A percentile compares a stretch with the other conserved stretches of the same genome.
Evolutionary conservation across 2,888 invertebrate genomes (phyloP).

Genomic region (Fragum sueziense): DNA sequence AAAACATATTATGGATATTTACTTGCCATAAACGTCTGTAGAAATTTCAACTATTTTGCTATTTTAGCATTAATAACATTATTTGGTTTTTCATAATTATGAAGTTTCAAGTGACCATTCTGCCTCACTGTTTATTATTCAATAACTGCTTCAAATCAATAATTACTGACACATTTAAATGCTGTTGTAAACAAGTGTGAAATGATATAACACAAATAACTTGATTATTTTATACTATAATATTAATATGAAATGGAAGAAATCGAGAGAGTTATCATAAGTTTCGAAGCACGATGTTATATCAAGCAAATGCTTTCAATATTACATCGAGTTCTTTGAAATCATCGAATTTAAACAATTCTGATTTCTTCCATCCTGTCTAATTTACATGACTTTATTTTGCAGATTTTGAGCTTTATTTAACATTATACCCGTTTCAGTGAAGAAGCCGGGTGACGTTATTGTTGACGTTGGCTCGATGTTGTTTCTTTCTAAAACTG

Average conservation of each 20-base stretch:
- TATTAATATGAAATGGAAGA: too few species aligned
- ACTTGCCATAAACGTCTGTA: too few species aligned
- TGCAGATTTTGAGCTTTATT: conserved; percentile 22
- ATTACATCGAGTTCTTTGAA: too few species aligned
- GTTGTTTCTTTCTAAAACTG: conserved; percentile 2
- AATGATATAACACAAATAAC: conserved; percentile 15
- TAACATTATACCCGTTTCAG: conserved; percentile 6
- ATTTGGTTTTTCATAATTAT: background rate
- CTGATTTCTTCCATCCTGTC: too few species aligned
- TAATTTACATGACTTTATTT: conserved; percentile 16
- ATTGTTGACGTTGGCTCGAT: conserved; percentile 17
- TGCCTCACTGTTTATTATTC: background rate
- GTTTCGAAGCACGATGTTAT: too few species aligned
- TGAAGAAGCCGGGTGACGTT: background rate
- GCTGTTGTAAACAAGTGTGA: conserved; percentile 24
- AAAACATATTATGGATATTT: too few species aligned
- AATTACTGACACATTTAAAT: conserved; percentile 9
- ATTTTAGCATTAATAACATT: too few species aligned
- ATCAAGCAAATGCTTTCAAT: too few species aligned
- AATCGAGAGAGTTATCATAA: too few species aligned
- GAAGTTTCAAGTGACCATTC: background rate
- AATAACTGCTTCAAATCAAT: background rate
- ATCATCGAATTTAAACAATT: too few species aligned
- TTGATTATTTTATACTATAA: background rate
- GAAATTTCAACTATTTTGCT: too few species aligned